Base-by-base conservation (phyloP, 2,888 invertebrate genomes). In the Platynereis dumerilii region DNA sequence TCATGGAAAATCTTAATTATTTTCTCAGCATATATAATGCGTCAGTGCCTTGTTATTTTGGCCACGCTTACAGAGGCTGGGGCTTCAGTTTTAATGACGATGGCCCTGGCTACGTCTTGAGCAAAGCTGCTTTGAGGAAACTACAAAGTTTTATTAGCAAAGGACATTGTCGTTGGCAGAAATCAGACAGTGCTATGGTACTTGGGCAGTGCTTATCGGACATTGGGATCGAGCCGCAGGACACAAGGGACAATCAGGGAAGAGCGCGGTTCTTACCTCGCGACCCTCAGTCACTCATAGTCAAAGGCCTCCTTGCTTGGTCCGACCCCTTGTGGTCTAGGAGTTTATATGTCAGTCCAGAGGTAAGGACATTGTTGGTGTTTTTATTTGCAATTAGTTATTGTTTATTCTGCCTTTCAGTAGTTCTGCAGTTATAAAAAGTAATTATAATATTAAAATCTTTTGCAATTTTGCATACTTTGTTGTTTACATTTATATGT, bases 1-100 rank as follows among this genome's bases (percentile, higher is more conserved):
- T 68, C 5, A 45, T 68, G 15, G 68, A 68, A 45, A 68, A 68
- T 56, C 57, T 68, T 15, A 39, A 29, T 3, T 68, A 68, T 57
- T 67, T 65, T n/a, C 34, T 67, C 24, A 24, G 60, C n/a, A 64
- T 68, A n/a, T 59, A 56, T n/a, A 58, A 68, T 55, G 45, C 62
- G n/a, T 34, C 53, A 2, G 17, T 3, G 48, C 65, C 62, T 1
- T 58, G 54, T 28, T 68, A 65, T 48, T 42, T 68, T 26, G 68
- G 68, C 1, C 65, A 62, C 26, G 65, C 52, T 10, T 53, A 53
- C 45, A 20, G 39, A 0, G 29, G 61, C 2, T 66, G 63, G 61
- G 65, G 61, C 10, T 10, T 52, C n/a, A 20, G 24, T 48, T 68
- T 65, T 59, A 68, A 68, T 22, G 26, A 62, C 5, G 57, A 22